Evolutionary conservation across 2,113 vertebrate genomes (phyloP).

Genomic region (Ovis canadensis): DNA sequence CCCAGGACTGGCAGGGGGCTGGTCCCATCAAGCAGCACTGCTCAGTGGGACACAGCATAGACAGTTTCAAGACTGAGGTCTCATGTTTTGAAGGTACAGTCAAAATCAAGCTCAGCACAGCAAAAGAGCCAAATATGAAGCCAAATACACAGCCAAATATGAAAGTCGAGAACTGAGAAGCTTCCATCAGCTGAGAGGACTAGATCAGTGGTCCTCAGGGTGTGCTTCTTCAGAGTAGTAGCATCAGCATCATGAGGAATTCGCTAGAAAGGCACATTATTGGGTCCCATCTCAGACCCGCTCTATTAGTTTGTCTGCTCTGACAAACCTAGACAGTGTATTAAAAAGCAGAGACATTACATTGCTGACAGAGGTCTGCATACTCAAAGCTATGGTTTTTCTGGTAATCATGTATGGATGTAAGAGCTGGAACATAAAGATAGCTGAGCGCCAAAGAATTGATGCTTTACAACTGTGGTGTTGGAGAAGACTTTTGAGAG

Average conservation of each 20-base stretch:
- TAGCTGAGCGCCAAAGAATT: rapidly evolving
- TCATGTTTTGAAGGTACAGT: not conserved
- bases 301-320: not conserved
- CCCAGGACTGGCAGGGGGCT: not conserved
- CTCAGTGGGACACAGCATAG: not conserved
- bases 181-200: not conserved
- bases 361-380: not conserved
- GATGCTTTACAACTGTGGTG: not conserved
- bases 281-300: not conserved
- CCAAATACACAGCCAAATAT: not conserved
- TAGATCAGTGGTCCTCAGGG: not conserved
- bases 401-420: not conserved
- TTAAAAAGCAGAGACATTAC: not conserved
- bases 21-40: not conserved
- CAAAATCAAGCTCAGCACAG: not conserved
- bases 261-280: not conserved
- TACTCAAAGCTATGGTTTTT: not conserved
- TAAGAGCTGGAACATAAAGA: not conserved
- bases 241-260: not conserved
- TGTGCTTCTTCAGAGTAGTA: not conserved
- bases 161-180: not conserved
- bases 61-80: not conserved
- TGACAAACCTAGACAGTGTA: not conserved
- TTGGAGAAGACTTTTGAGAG: not conserved
- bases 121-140: not conserved